These are phyloP conservation scores for Lepidurus packardi DNA, from an alignment of 1,140 invertebrate species.

Conservation along the genomic window DNA sequence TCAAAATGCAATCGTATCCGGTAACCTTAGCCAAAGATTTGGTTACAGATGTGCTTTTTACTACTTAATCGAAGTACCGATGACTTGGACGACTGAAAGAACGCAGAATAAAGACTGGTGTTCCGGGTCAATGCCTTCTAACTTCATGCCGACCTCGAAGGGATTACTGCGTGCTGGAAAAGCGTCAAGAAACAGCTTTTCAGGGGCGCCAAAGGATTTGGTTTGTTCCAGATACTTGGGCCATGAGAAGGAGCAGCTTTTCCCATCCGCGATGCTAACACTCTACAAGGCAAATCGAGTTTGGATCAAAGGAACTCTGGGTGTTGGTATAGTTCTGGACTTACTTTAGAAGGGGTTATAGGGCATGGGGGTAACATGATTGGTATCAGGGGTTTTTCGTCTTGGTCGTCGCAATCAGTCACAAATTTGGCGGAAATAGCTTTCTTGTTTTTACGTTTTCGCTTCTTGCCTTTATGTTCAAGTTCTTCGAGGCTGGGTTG, in stretches of 20 bases:
- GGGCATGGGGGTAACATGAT: background rate
- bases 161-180: constrained; percentile 64
- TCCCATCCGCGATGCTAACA: constrained; percentile 42
- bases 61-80: constrained; percentile 44
- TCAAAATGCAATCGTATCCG: constrained; percentile 86
- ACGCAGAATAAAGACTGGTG: constrained; percentile 85
- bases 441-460: background rate
- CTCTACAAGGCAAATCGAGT: constrained; percentile 50
- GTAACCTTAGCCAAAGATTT: constrained; percentile 53
- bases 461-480: background rate
- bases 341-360: background rate
- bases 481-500: background rate
- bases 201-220: constrained; percentile 65
- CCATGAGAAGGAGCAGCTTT: constrained; percentile 64
- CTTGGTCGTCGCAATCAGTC: background rate
- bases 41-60: background rate
- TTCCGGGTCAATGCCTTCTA: constrained; percentile 89
- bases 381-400: constrained; percentile 41
- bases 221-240: constrained; percentile 62
- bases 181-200: constrained; percentile 69
- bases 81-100: constrained; percentile 73
- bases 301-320: background rate
- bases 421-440: background rate
- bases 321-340: background rate
- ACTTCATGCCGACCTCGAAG: constrained; percentile 78